Evolutionary conservation across 2,113 vertebrate genomes (phyloP).

Genomic region (Dermatemys mawii): DNA sequence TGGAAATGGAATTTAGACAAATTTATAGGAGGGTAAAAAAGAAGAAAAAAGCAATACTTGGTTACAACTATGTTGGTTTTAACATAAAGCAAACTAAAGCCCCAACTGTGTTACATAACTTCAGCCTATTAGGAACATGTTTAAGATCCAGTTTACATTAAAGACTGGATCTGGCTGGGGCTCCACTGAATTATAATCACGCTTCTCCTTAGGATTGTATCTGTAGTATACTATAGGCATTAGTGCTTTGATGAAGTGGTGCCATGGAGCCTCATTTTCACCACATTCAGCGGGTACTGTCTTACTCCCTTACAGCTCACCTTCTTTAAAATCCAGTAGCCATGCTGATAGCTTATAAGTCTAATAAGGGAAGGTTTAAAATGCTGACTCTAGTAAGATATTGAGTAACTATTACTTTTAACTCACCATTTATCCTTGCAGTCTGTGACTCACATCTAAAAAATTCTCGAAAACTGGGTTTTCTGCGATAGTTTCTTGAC

Average conservation of each 20-base stretch:
- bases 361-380: not conserved
- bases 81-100: too few species aligned
- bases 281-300: not conserved
- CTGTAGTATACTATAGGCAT: not conserved
- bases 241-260: not conserved
- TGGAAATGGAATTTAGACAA: too few species aligned
- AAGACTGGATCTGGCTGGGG: not conserved
- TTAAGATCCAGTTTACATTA: not conserved
- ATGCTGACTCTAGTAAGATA: not conserved
- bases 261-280: not conserved
- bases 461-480: conserved; percentile 26
- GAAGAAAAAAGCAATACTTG: not conserved
- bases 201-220: not conserved
- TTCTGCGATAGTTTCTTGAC: conserved; percentile 67
- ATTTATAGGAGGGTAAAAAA: not conserved
- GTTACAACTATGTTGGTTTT: too few species aligned
- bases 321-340: not conserved
- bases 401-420: not conserved
- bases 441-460: conserved; percentile 63
- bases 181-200: not conserved
- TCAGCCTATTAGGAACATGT: not conserved
- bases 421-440: conserved; percentile 79
- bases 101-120: not conserved
- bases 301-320: not conserved
- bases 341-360: accelerated